Conservation (phyloP, 2,113 vertebrate species). For the Irena cyanogastra region DNA sequence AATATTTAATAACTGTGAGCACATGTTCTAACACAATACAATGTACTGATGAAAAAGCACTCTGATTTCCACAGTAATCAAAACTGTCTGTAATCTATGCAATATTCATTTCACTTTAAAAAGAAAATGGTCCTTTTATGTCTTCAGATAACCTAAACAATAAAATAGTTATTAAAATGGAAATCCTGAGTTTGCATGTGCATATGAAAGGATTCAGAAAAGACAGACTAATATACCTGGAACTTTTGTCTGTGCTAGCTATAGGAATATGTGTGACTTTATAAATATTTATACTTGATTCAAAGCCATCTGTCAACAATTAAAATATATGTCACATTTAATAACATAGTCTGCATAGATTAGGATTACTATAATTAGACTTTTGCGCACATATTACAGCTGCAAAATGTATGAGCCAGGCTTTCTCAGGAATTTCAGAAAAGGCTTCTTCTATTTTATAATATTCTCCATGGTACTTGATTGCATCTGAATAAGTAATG, state of each 20-base stretch:
- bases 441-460: background rate
- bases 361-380: conserved; percentile 61
- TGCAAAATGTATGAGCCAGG: conserved; percentile 20
- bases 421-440: conserved; percentile 29
- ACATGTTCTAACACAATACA: background rate
- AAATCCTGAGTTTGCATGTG: background rate
- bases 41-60: background rate
- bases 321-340: conserved; percentile 50
- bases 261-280: background rate
- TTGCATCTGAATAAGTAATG: conserved; percentile 63
- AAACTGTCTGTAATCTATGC: background rate
- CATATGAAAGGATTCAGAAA: background rate
- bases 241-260: background rate
- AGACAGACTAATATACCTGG: conserved; percentile 3
- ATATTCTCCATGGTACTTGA: conserved; percentile 44
- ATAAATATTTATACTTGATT: conserved; percentile 55
- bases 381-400: conserved; percentile 13
- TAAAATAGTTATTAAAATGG: background rate
- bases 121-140: background rate
- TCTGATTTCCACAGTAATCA: background rate
- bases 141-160: background rate
- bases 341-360: conserved; percentile 41
- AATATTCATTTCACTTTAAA: background rate
- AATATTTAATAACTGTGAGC: background rate
- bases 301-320: conserved; percentile 60